Evolutionary conservation across 2,797 vertebrate species (phyloP).

Genomic region (Rhinogobio ventralis): DNA sequence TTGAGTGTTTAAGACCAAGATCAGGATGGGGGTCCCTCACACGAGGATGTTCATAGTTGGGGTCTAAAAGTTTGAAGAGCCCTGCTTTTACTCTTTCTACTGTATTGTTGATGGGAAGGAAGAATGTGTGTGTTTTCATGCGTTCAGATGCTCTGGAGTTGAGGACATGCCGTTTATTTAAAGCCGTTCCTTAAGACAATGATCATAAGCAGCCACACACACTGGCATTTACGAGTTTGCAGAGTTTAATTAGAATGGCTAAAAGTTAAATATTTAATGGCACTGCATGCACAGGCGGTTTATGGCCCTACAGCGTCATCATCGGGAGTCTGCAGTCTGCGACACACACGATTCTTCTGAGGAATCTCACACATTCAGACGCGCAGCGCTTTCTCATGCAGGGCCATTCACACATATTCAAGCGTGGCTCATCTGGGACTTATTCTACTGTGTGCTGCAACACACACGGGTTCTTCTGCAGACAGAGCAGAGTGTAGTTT

Average conservation of each 20-base stretch:
- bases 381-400: background rate
- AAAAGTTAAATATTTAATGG: slow-evolving; percentile 15
- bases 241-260: slow-evolving; percentile 8
- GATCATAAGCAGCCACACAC: background rate
- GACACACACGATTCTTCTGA: background rate
- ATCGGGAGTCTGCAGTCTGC: background rate
- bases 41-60: no score
- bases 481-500: background rate
- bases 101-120: no score
- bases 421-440: background rate
- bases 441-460: background rate
- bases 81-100: no score
- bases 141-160: background rate
- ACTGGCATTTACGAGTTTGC: slow-evolving; percentile 16
- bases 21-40: no score
- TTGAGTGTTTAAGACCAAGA: no score
- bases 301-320: background rate
- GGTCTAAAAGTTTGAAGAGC: no score
- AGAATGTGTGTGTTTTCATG: background rate
- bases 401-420: background rate
- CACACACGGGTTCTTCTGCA: background rate
- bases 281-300: background rate
- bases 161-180: background rate
- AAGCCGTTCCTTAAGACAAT: background rate
- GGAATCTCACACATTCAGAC: background rate